These are phyloP conservation scores for Diarsia brunnea DNA, from an alignment of 2,888 invertebrate genomes.

Conservation along the genomic window DNA sequence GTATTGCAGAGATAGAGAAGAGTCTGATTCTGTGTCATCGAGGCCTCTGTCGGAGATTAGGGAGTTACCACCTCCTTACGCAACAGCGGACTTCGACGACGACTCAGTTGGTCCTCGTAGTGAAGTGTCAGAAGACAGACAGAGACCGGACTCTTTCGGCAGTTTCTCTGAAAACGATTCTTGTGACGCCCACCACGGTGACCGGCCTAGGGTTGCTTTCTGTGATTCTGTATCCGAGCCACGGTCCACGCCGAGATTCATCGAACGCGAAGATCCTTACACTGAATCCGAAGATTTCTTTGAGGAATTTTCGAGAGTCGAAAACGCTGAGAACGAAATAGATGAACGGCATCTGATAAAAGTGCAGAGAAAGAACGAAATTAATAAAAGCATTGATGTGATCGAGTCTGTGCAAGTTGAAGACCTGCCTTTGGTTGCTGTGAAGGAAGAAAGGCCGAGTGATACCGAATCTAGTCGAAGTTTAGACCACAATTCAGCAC, in stretches of 20 bases:
- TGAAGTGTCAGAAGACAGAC: conserved; percentile 87
- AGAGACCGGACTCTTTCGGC: conserved; percentile 86
- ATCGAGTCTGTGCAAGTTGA: conserved; percentile 77
- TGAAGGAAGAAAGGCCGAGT: conserved; percentile 78
- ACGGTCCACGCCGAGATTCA: conserved; percentile 86
- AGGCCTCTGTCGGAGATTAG: conserved; percentile 90
- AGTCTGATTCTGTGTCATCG: conserved; percentile 90
- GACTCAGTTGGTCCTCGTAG: conserved; percentile 88
- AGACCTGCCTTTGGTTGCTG: conserved; percentile 68
- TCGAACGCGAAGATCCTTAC: conserved; percentile 87
- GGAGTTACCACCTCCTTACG: conserved; percentile 89
- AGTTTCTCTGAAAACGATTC: conserved; percentile 89
- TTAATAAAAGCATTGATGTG: conserved; percentile 84
- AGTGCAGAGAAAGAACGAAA: conserved; percentile 88
- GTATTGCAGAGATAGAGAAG: conserved; percentile 92
- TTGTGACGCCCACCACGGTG: conserved; percentile 82
- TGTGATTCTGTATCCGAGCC: conserved; percentile 87
- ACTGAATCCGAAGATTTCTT: conserved; percentile 86
- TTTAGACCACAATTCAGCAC: conserved; percentile 80
- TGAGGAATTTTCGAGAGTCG: conserved; percentile 81
- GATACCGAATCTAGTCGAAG: conserved; percentile 83
- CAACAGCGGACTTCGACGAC: conserved; percentile 87
- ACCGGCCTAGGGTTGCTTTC: conserved; percentile 80
- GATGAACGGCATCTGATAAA: conserved; percentile 85
- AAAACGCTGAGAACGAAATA: conserved; percentile 86